Evolutionary conservation across 2,113 vertebrate genomes (phyloP).

Genomic region (Ochotona princeps): DNA sequence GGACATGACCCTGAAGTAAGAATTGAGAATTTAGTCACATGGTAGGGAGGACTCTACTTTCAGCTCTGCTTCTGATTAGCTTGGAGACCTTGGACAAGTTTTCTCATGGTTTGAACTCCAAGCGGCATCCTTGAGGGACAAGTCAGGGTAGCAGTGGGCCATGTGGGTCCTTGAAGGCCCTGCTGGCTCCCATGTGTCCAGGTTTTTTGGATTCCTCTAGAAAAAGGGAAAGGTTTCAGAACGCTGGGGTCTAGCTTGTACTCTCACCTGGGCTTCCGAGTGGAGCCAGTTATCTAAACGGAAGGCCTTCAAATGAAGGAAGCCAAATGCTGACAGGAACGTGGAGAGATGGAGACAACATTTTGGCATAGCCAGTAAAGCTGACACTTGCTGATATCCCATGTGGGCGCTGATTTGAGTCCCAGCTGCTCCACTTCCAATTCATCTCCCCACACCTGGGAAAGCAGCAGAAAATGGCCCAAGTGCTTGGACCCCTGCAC

Average conservation of each 20-base stretch:
- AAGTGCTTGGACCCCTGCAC: too few species aligned
- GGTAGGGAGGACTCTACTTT: not conserved
- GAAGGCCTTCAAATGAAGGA: not conserved
- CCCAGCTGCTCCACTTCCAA: too few species aligned
- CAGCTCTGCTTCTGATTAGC: slow-evolving; percentile 21
- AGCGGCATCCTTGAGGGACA: not conserved
- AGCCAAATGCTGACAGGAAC: slow-evolving; percentile 34
- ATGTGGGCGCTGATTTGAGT: too few species aligned
- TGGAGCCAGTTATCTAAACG: not conserved
- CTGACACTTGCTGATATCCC: too few species aligned
- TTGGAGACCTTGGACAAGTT: not conserved
- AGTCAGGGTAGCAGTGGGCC: not conserved
- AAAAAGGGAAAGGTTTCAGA: not conserved
- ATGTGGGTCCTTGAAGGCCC: not conserved
- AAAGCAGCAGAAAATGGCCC: too few species aligned
- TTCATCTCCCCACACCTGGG: too few species aligned
- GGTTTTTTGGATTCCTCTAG: not conserved
- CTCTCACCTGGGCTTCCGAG: not conserved
- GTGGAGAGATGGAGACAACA: not conserved
- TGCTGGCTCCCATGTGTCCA: not conserved
- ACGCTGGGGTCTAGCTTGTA: not conserved
- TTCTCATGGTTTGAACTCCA: not conserved
- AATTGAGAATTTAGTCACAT: not conserved
- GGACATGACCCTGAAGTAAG: not conserved
- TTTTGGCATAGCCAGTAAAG: too few species aligned